Conservation (phyloP, 2,888 invertebrate genomes). For the Hypselothyrea guttata region DNA sequence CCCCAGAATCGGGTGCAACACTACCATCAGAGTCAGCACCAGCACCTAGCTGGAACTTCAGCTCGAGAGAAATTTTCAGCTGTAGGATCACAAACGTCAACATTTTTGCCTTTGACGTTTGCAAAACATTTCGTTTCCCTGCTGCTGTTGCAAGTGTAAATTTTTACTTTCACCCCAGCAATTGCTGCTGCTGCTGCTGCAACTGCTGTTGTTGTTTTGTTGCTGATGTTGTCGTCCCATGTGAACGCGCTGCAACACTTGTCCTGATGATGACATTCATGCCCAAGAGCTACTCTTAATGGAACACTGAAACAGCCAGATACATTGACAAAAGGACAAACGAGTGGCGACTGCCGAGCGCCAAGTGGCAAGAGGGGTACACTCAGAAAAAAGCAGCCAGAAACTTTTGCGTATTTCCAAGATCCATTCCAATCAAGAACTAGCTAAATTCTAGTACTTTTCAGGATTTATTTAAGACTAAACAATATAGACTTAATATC, state of each 20-base stretch:
- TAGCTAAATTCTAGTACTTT: no score
- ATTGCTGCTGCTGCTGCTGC: constrained; percentile 7
- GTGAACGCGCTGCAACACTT: constrained; percentile 59
- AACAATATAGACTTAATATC: no score
- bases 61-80: constrained; percentile 37
- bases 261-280: constrained; percentile 75
- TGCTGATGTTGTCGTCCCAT: constrained; percentile 37
- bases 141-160: constrained; percentile 42
- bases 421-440: no score
- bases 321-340: constrained; percentile 42
- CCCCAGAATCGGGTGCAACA: constrained; percentile 17
- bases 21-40: constrained; percentile 18
- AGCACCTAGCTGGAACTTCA: constrained; percentile 28
- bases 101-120: constrained; percentile 57
- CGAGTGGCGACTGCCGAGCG: constrained; percentile 9
- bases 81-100: constrained; percentile 65
- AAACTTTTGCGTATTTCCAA: no score
- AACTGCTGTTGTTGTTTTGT: constrained; percentile 10
- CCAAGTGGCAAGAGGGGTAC: neutral
- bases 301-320: constrained; percentile 49
- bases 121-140: constrained; percentile 29
- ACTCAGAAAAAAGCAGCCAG: no score
- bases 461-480: no score
- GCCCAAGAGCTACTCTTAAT: constrained; percentile 74
- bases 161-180: constrained; percentile 74